Evolutionary conservation across 2,797 vertebrate species (phyloP).

Genomic region (Lacerta viridis): DNA sequence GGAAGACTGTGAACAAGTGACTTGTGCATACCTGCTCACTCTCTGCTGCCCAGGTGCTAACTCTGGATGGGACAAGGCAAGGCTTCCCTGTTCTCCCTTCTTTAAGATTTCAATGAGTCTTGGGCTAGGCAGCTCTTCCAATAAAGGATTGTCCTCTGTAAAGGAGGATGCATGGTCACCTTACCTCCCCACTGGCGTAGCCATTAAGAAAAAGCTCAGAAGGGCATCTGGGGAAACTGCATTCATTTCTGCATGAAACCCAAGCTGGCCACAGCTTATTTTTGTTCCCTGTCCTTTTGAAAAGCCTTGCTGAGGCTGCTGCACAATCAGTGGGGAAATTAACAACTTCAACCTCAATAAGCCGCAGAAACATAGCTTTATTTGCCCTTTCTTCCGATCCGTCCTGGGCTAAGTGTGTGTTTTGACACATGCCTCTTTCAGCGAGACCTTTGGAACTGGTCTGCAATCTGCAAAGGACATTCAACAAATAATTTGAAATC

Average conservation of each 20-base stretch:
- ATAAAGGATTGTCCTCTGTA: background rate
- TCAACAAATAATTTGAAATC: constrained; percentile 69
- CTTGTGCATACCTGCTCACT: too few species aligned
- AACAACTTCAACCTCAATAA: background rate
- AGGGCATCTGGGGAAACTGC: background rate
- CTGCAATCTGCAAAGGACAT: constrained; percentile 35
- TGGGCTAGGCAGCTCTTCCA: background rate
- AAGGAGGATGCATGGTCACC: background rate
- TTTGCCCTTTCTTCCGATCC: background rate
- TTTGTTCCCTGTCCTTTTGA: background rate
- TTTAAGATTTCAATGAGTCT: background rate
- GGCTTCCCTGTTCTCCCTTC: background rate
- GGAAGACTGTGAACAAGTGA: too few species aligned
- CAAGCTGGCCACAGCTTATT: background rate
- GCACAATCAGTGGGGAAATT: constrained; percentile 14
- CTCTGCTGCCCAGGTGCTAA: background rate
- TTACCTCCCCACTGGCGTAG: background rate
- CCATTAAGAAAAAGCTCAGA: constrained; percentile 1
- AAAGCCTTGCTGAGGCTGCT: background rate
- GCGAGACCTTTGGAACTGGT: background rate
- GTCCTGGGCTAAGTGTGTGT: background rate
- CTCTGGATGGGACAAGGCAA: background rate
- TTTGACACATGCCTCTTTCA: constrained; percentile 1
- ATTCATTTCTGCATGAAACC: background rate
- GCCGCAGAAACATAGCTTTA: background rate